phyloP scores from a whole-genome alignment of 1,140 invertebrate genomes.

The Diachasmimorpha longicaudata region DNA sequence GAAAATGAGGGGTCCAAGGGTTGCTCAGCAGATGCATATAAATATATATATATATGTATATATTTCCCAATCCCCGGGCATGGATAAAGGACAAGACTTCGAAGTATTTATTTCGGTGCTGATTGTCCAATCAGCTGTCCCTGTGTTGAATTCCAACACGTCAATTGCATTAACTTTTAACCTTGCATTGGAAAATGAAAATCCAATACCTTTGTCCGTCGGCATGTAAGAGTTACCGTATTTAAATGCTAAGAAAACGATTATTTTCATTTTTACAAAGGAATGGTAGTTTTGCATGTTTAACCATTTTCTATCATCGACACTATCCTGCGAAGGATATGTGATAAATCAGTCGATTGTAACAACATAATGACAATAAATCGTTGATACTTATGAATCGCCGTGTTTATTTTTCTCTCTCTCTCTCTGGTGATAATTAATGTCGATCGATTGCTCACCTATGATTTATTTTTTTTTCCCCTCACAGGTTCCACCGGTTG shows the following conservation, averaged over 20 bases:
- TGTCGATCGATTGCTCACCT: background rate
- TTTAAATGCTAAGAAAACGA: background rate
- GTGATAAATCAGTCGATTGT: background rate
- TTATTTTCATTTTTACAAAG: background rate
- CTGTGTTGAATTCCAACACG: background rate
- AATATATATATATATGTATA: no score
- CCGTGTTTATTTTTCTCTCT: background rate
- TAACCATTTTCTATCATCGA: background rate
- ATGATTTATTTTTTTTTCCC: background rate
- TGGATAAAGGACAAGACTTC: background rate
- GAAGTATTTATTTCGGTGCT: background rate
- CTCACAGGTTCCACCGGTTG: conserved; percentile 55
- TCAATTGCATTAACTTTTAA: background rate
- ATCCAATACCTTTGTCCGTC: background rate
- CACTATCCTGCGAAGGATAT: background rate
- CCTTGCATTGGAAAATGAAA: background rate
- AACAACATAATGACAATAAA: background rate
- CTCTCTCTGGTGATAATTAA: background rate
- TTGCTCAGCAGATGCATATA: background rate
- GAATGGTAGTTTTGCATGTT: background rate
- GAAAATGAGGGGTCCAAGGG: background rate
- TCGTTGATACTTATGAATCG: background rate
- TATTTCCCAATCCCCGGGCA: background rate
- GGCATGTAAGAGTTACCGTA: background rate
- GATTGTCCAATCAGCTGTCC: background rate